These are phyloP conservation scores for Drosophila kambysellisi DNA, from an alignment of 2,888 invertebrate species.

Conservation along the genomic window DNA sequence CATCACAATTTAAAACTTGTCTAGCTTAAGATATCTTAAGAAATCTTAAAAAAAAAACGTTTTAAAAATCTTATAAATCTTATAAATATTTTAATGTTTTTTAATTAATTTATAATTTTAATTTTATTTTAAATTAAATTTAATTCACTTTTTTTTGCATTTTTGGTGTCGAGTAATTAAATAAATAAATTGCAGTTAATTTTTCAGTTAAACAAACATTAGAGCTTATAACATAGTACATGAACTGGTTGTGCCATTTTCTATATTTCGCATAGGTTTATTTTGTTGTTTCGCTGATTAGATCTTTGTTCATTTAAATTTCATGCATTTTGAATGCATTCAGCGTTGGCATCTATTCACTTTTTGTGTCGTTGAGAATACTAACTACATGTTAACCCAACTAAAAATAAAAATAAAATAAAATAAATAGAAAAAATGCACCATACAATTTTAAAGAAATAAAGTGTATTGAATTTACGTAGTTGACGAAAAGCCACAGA, in stretches of 20 bases:
- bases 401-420: conserved; percentile 18
- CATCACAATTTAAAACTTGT: not conserved
- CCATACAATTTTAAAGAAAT: conserved; percentile 15
- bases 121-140: too few species aligned
- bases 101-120: too few species aligned
- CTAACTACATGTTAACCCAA: conserved; percentile 22
- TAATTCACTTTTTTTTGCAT: too few species aligned
- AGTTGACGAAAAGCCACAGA: conserved; percentile 41
- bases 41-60: too few species aligned
- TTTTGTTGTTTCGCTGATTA: conserved; percentile 31
- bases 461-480: conserved; percentile 61
- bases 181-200: not conserved
- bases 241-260: too few species aligned
- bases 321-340: conserved; percentile 34
- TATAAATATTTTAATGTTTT: too few species aligned
- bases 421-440: conserved; percentile 6
- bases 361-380: conserved; percentile 41
- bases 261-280: not conserved
- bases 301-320: conserved; percentile 23
- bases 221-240: not conserved
- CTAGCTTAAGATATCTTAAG: not conserved
- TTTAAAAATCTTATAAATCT: too few species aligned
- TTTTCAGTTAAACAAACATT: not conserved
- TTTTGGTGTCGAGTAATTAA: too few species aligned
- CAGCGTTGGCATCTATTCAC: conserved; percentile 25